These are phyloP conservation scores for Phaethon lepturus DNA, from an alignment of 2,113 vertebrate genomes.

Conservation along the genomic window DNA sequence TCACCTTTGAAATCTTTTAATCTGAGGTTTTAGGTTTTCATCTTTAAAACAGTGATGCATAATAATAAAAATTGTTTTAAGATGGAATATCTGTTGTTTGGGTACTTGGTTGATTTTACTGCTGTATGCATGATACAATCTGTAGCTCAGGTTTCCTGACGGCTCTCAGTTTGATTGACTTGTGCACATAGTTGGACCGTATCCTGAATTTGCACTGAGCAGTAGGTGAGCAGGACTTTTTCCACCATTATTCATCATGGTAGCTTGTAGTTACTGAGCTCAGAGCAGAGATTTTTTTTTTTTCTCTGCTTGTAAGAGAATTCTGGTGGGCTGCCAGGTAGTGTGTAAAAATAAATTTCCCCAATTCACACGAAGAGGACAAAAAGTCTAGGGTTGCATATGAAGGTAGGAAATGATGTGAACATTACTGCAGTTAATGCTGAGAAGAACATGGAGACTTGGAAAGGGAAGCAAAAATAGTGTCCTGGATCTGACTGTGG, in stretches of 20 bases:
- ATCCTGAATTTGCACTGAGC: not conserved
- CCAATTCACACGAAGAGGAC: not conserved
- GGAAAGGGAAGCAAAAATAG: not conserved
- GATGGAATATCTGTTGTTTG: not conserved
- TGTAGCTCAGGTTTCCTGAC: not conserved
- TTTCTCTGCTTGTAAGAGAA: not conserved
- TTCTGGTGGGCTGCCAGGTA: not conserved
- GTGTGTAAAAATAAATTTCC: not conserved
- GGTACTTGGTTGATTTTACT: not conserved
- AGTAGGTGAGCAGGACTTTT: not conserved
- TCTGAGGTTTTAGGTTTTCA: not conserved
- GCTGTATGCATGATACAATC: not conserved
- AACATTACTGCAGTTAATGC: not conserved
- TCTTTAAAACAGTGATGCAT: not conserved
- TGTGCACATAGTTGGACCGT: not conserved
- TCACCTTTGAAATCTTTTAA: not conserved
- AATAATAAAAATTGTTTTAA: not conserved
- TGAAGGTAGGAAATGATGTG: not conserved
- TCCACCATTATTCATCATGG: not conserved
- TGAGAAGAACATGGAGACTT: not conserved
- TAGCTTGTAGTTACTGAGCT: not conserved
- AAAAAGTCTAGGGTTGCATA: not conserved
- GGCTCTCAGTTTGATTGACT: not conserved
- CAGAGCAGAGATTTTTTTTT: not conserved
- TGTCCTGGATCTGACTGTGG: not conserved